Evolutionary conservation across 2,888 invertebrate species (phyloP).

Genomic region (Euplexia lucipara): DNA sequence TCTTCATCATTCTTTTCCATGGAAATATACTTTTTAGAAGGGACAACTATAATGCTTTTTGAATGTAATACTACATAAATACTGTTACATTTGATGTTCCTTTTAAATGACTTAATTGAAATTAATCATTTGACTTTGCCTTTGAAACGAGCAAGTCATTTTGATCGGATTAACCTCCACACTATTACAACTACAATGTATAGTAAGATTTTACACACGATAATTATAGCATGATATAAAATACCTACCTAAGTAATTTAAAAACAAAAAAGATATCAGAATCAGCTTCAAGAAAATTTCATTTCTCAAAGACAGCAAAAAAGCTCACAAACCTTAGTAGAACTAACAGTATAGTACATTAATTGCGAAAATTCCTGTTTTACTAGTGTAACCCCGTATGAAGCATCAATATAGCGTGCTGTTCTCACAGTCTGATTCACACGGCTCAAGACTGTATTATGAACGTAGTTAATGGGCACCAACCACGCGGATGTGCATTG

Average conservation of each 20-base stretch:
- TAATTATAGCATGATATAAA: too few relatives aligned
- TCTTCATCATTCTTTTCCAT: too few relatives aligned
- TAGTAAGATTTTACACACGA: background rate
- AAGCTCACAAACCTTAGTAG: constrained; percentile 21
- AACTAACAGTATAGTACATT: constrained; percentile 37
- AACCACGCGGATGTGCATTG: constrained; percentile 77
- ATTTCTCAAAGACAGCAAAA: constrained; percentile 14
- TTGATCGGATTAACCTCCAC: too few relatives aligned
- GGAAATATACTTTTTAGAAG: too few relatives aligned
- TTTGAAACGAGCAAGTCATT: too few relatives aligned
- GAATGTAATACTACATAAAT: too few relatives aligned
- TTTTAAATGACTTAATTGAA: too few relatives aligned
- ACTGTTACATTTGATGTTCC: too few relatives aligned
- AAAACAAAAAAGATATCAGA: background rate
- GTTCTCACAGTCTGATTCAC: constrained; percentile 87
- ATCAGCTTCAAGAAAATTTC: background rate
- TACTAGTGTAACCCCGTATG: constrained; percentile 41
- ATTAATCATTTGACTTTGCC: too few relatives aligned
- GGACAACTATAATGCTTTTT: too few relatives aligned
- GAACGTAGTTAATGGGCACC: constrained; percentile 66
- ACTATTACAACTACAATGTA: too few relatives aligned
- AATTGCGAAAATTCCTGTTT: constrained; percentile 49
- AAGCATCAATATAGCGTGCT: constrained; percentile 73
- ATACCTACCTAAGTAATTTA: background rate
- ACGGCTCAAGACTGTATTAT: constrained; percentile 71